Evolutionary conservation across 2,113 vertebrate species (phyloP), one percentile per base, ranked within the genome.

Genomic region (Crotalus helleri): DNA sequence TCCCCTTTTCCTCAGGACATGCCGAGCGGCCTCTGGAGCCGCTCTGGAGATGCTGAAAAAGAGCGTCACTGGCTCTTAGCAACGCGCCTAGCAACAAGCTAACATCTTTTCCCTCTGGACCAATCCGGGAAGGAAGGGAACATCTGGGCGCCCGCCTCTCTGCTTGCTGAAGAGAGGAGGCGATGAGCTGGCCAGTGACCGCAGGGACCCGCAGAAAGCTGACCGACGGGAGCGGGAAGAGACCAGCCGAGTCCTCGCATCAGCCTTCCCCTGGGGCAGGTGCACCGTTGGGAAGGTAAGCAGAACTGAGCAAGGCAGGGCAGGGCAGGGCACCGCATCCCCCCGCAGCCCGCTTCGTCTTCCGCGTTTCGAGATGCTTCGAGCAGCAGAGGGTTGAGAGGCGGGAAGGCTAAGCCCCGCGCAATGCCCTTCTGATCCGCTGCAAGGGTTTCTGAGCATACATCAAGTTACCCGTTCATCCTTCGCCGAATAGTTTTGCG

Each of bases 51-150:
- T 93, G 96, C 93, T 93, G 93, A 55, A 96, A 96, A 97, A 54
- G 26, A 97, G 98, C 97, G 97, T 98, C 97, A 98, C 97, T 58
- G 97, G 95, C 95, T 97, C 98, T 96, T 97, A 98, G 98, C 98
- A 98, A 97, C 98, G 97, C 98, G 98, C 99, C 98, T 98, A 98
- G 98, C 98, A 98, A 99, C 98, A 97, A 96, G 97, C 97, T 98
- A 98, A 98, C 98, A 98, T 98, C 98, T 98, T 98, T 98, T 98
- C 98, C 97, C 95, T 88, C 96, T 95, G 98, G 98, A 98, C 99
- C 98, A 99, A 99, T 99, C 96, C 97, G 97, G 94, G 96, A 94
- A 88, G 94, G 96, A 93, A 59, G 95, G 96, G 96, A 93, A 94
- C 97, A 97, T 97, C 97, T 96, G 97, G 97, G 97, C 96, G 94